These are phyloP conservation scores for Latrodectus elegans DNA, from an alignment of 2,888 invertebrate species.

Conservation along the genomic window DNA sequence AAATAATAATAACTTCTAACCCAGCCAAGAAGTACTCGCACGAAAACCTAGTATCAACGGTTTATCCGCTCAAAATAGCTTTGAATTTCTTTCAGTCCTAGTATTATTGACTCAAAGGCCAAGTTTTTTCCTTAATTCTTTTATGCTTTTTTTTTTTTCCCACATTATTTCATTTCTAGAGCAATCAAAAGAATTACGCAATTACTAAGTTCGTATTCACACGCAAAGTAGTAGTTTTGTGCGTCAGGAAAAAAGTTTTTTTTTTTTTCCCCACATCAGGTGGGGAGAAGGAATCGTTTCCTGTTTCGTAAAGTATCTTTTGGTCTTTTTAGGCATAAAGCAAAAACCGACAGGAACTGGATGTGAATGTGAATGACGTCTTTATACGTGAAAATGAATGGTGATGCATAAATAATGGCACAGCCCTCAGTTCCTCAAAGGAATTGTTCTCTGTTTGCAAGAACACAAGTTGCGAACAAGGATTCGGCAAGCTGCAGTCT, in stretches of 20 bases:
- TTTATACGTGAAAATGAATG: not conserved
- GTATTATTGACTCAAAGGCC: conserved; percentile 23
- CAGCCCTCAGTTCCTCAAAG: too few relatives aligned
- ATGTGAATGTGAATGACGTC: not conserved
- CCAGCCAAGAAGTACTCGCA: conserved; percentile 1
- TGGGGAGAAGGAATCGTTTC: not conserved
- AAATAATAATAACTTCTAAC: conserved; percentile 15
- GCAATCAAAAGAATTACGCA: conserved; percentile 34
- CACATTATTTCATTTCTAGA: not conserved
- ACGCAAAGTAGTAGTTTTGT: conserved; percentile 37
- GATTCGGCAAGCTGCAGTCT: too few relatives aligned
- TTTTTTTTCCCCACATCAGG: not conserved
- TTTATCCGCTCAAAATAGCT: conserved; percentile 20
- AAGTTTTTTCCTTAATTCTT: not conserved
- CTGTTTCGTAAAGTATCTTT: not conserved
- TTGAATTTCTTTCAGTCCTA: not conserved
- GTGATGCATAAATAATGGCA: not conserved
- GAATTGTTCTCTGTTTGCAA: too few relatives aligned
- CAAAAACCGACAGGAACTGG: not conserved
- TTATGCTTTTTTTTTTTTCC: not conserved
- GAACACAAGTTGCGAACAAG: too few relatives aligned
- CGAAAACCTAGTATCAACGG: conserved; percentile 43
- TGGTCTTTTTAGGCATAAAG: not conserved
- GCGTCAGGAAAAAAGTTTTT: not conserved
- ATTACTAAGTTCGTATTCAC: conserved; percentile 19